A percentile compares a stretch with the other conserved stretches of the same genome.
phyloP scores from a whole-genome alignment of 1,140 invertebrate species.

The Lutraria rhynchaena region DNA sequence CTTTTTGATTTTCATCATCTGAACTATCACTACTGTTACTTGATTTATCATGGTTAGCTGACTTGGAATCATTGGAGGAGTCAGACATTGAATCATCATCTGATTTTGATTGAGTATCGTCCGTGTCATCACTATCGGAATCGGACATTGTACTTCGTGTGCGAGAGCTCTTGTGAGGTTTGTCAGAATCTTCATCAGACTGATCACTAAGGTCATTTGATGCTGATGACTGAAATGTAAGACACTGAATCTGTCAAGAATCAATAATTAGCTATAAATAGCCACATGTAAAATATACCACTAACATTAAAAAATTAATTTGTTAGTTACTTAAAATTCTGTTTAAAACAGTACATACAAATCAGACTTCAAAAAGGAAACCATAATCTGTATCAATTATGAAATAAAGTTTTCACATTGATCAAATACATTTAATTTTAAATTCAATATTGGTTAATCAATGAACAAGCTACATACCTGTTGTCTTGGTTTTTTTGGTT shows the following conservation, averaged over 20 bases:
- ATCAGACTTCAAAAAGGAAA: no score
- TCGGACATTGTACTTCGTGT: background rate
- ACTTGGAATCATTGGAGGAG: constrained; percentile 34
- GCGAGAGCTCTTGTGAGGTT: constrained; percentile 17
- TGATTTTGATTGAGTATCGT: constrained; percentile 18
- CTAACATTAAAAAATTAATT: background rate
- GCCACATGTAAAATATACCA: no score
- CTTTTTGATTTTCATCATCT: constrained; percentile 51
- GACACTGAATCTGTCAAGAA: no score
- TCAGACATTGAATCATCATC: constrained; percentile 41
- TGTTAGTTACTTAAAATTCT: background rate
- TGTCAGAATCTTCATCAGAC: constrained; percentile 54
- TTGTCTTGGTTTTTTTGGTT: constrained; percentile 76
- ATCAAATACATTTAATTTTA: no score
- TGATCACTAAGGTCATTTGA: constrained; percentile 56
- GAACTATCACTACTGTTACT: constrained; percentile 30
- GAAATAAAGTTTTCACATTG: no score
- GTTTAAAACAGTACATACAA: background rate
- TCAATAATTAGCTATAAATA: no score
- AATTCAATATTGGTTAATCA: no score
- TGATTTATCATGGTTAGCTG: constrained; percentile 36
- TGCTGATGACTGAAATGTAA: constrained; percentile 49
- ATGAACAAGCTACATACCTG: constrained; percentile 72
- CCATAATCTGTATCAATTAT: no score
- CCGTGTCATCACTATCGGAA: constrained; percentile 14